phyloP scores from a whole-genome alignment of 1,140 invertebrate species.

The Cydia amplana region DNA sequence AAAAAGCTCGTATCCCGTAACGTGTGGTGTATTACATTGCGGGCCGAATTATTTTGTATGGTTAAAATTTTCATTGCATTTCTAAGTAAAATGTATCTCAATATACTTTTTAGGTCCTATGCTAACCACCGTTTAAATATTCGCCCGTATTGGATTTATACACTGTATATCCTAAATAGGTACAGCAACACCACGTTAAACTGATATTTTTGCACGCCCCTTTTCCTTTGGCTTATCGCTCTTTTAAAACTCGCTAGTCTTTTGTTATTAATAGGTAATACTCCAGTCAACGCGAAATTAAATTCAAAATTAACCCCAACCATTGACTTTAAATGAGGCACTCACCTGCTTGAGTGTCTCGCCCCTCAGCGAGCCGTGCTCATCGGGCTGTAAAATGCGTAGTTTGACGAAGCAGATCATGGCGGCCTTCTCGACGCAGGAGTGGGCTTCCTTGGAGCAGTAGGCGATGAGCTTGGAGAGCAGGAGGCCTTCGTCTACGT shows the following conservation, averaged over 20 bases:
- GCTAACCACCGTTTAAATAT: no score
- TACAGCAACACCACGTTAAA: no score
- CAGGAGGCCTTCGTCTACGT: slow-evolving; percentile 95
- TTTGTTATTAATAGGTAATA: neutral
- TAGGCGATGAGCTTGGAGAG: slow-evolving; percentile 98
- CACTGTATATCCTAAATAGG: no score
- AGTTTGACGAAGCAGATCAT: slow-evolving; percentile 99
- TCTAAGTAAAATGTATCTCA: no score
- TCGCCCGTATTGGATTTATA: no score
- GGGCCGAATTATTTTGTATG: no score
- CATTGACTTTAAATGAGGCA: slow-evolving; percentile 17
- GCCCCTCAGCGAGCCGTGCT: slow-evolving; percentile 94
- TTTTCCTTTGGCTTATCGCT: neutral
- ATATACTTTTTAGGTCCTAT: no score
- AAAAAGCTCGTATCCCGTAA: no score
- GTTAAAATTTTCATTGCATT: no score
- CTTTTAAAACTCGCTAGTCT: neutral
- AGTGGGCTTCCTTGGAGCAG: slow-evolving; percentile 96
- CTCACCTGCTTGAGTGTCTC: slow-evolving; percentile 88
- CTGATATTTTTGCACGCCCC: no score
- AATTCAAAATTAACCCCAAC: slow-evolving; percentile 21
- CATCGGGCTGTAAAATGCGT: slow-evolving; percentile 97
- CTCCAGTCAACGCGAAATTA: neutral
- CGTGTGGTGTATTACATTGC: no score
- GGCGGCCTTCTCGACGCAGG: slow-evolving; percentile 99